phyloP scores from a whole-genome alignment of 2,888 invertebrate genomes.

The Temnothorax unifasciatus region DNA sequence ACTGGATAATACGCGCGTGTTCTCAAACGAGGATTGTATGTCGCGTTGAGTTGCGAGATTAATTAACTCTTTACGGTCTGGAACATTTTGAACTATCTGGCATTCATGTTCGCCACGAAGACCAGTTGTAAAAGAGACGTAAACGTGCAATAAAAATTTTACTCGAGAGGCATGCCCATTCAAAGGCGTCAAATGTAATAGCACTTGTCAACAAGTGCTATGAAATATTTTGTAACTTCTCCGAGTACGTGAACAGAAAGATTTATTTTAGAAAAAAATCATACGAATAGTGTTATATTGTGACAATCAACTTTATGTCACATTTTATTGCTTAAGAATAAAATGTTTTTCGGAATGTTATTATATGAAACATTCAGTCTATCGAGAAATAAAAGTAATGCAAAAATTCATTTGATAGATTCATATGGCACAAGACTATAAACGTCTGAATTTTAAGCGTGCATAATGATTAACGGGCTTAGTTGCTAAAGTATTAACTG shows the following conservation, averaged over 20 bases:
- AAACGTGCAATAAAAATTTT: constrained; percentile 20
- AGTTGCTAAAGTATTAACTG: constrained; percentile 41
- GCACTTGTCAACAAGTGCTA: not conserved
- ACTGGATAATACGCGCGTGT: constrained; percentile 1
- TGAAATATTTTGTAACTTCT: constrained; percentile 5
- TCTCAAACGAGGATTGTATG: constrained; percentile 10
- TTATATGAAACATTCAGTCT: not conserved
- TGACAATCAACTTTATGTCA: not conserved
- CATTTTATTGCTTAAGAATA: not conserved
- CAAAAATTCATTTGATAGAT: not conserved
- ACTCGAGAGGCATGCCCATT: not conserved
- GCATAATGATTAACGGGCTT: not conserved
- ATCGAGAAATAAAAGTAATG: not conserved
- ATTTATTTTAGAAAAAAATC: not conserved
- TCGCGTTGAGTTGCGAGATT: constrained; percentile 26
- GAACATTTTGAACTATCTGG: constrained; percentile 18
- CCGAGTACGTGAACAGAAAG: not conserved
- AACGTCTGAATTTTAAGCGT: not conserved
- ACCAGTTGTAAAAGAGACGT: constrained; percentile 34
- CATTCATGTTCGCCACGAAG: constrained; percentile 9
- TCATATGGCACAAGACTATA: not conserved
- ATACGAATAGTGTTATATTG: not conserved
- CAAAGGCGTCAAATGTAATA: constrained; percentile 2
- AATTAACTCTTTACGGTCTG: constrained; percentile 45
- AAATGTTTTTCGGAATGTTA: not conserved